Evolutionary conservation across 37 sponge, comb jelly and placozoan genomes (phyloP), one percentile per base, ranked within the genome.

Genomic region (Chondrilla cf. caribensis): DNA sequence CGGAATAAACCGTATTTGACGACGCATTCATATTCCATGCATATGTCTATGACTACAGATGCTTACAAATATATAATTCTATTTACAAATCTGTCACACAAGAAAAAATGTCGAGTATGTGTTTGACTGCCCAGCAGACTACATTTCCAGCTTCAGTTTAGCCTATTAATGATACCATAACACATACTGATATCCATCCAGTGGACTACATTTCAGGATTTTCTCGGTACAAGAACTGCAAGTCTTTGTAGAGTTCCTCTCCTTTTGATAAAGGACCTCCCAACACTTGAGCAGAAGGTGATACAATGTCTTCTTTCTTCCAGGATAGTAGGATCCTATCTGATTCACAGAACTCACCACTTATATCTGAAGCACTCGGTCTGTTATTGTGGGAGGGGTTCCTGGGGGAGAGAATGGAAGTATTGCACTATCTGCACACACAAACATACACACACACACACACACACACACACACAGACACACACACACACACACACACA

Each of bases 341-440:
- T 39, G 76, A 73, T 73, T 43, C 24, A 39, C 76, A 73, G 76
- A 73, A 73, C 22, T 18, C 24, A 2, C 76, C 76, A 73, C 24
- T 2, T 40, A 73, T 73, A 37, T 73, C 76, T 14, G 18, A 31
- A 73, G 76, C 76, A 73, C 38, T 73, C 21, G 76, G 76, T 39
- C 76, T 73, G 2, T 37, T 25, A 37, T 39, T 73, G 76, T 73
- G 76, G 18, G 44, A 4, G 3, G 76, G 44, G 25, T 73, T 39
- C 76, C 76, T 73, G 76, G 25, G 41, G 44, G 76, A 73, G 19
- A 14, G 2, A 40, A 40, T 21, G 51, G 51, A 6, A 14, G 11
- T 6, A 6, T 47, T 47, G 51, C 51, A 14, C 9, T 47, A 47
- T 14, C 11, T 11, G 9, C 11, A 47, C 11, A 47, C 51, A 47